phyloP scores from a whole-genome alignment of 2,888 invertebrate genomes.

The Hololepta plana region DNA sequence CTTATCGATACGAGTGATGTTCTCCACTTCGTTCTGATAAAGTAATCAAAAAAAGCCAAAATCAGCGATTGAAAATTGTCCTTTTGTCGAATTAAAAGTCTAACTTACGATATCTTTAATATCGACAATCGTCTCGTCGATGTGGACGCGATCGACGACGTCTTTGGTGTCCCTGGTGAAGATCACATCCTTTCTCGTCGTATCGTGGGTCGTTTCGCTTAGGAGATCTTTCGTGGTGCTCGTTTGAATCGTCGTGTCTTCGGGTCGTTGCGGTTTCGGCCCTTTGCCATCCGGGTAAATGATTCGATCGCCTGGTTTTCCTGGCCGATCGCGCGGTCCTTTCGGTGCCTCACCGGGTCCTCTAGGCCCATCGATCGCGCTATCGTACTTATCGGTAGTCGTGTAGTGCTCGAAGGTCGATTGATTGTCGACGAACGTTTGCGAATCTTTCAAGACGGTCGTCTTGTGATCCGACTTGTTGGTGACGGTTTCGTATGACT shows the following conservation, averaged over 20 bases:
- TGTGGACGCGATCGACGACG: slow-evolving; percentile 28
- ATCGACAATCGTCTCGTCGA: slow-evolving; percentile 38
- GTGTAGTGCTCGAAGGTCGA: slow-evolving; percentile 17
- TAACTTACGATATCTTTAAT: slow-evolving; percentile 33
- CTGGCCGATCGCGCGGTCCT: slow-evolving; percentile 7
- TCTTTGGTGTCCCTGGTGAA: slow-evolving; percentile 10
- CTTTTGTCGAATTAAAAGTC: slow-evolving; percentile 5
- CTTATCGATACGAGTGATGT: slow-evolving; percentile 24
- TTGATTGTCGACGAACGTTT: slow-evolving; percentile 15
- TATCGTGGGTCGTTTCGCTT: slow-evolving; percentile 3
- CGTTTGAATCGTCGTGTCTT: no score
- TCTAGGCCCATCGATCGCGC: slow-evolving; percentile 8
- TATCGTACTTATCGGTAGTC: slow-evolving; percentile 12
- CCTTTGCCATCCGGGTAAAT: slow-evolving; percentile 1
- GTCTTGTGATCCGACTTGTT: slow-evolving; percentile 17
- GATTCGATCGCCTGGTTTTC: slow-evolving; percentile 7
- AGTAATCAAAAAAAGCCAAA: slow-evolving; percentile 6
- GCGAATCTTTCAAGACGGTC: slow-evolving; percentile 15
- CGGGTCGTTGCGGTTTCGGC: no score
- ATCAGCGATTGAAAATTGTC: slow-evolving; percentile 2
- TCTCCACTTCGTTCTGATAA: slow-evolving; percentile 25
- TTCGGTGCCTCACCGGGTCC: slow-evolving; percentile 7
- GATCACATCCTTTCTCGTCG: slow-evolving; percentile 4
- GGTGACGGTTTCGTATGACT: slow-evolving; percentile 15
- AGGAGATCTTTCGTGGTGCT: not conserved